A percentile compares a stretch with the other conserved stretches of the same genome.
These are phyloP conservation scores for Liolophura sinensis DNA, from an alignment of 1,140 invertebrate genomes.

Conservation along the genomic window DNA sequence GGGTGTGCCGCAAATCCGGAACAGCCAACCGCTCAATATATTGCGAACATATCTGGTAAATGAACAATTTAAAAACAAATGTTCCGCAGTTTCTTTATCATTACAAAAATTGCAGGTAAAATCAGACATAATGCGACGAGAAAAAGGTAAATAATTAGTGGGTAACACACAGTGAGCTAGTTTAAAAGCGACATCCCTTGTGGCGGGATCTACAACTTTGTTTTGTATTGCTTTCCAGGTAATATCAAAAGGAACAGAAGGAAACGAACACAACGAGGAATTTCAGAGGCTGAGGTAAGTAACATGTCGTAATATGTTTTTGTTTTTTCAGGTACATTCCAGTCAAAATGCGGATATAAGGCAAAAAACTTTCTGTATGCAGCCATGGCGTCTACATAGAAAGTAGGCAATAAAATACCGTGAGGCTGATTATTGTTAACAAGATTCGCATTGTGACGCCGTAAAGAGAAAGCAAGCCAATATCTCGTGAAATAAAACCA, in stretches of 20 bases:
- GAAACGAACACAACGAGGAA: background rate
- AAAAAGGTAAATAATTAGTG: slow-evolving; percentile 4
- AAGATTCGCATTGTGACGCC: slow-evolving; percentile 1
- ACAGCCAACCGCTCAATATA: background rate
- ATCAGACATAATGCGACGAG: background rate
- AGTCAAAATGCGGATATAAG: slow-evolving; percentile 8
- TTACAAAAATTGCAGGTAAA: background rate
- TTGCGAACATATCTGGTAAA: too few relatives aligned
- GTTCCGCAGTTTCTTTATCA: too few relatives aligned
- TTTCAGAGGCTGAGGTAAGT: background rate
- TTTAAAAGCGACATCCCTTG: background rate
- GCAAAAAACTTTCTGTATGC: slow-evolving; percentile 7
- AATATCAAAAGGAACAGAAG: slow-evolving; percentile 3
- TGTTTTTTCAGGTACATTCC: background rate
- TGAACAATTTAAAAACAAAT: background rate
- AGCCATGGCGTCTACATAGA: slow-evolving; percentile 1
- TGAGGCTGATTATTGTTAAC: slow-evolving; percentile 9
- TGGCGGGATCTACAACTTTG: slow-evolving; percentile 5
- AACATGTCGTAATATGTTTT: slow-evolving; percentile 8
- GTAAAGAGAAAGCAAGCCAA: slow-evolving; percentile 9
- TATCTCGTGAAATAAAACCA: slow-evolving; percentile 7
- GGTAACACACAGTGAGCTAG: slow-evolving; percentile 5
- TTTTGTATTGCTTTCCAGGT: background rate
- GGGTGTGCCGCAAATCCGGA: too few relatives aligned
- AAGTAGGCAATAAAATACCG: slow-evolving; percentile 1